Conservation (phyloP, 2,888 invertebrate species). For the Sericinus montela region DNA sequence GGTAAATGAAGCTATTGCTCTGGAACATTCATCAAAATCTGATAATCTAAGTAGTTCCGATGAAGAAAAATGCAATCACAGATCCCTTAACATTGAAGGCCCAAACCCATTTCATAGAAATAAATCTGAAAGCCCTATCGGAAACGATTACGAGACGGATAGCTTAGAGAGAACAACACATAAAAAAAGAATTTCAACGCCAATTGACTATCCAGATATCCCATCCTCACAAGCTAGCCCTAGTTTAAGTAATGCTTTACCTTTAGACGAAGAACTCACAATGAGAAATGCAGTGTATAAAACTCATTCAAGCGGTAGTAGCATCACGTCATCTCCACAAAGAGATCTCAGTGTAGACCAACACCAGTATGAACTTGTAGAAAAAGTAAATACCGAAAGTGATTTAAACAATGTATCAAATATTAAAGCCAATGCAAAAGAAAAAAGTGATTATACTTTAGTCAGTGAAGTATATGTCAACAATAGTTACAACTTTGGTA, state of each 20-base stretch:
- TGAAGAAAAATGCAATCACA: slow-evolving; percentile 61
- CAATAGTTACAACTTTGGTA: slow-evolving; percentile 83
- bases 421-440: slow-evolving; percentile 33
- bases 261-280: slow-evolving; percentile 89
- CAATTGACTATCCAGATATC: slow-evolving; percentile 81
- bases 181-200: slow-evolving; percentile 76
- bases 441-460: slow-evolving; percentile 80
- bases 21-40: slow-evolving; percentile 66
- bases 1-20: slow-evolving; percentile 83
- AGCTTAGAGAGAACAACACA: slow-evolving; percentile 82
- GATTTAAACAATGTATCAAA: slow-evolving; percentile 32
- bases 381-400: slow-evolving; percentile 34
- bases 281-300: slow-evolving; percentile 88
- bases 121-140: slow-evolving; percentile 57
- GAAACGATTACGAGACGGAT: slow-evolving; percentile 85
- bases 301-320: slow-evolving; percentile 78
- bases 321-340: slow-evolving; percentile 67
- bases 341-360: slow-evolving; percentile 47
- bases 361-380: slow-evolving; percentile 68
- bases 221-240: slow-evolving; percentile 86
- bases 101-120: slow-evolving; percentile 50
- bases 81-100: slow-evolving; percentile 26
- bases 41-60: slow-evolving; percentile 64
- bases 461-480: slow-evolving; percentile 90
- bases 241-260: slow-evolving; percentile 85